Conservation (phyloP, 1,140 invertebrate genomes). For the Zaprionus africanus region DNA sequence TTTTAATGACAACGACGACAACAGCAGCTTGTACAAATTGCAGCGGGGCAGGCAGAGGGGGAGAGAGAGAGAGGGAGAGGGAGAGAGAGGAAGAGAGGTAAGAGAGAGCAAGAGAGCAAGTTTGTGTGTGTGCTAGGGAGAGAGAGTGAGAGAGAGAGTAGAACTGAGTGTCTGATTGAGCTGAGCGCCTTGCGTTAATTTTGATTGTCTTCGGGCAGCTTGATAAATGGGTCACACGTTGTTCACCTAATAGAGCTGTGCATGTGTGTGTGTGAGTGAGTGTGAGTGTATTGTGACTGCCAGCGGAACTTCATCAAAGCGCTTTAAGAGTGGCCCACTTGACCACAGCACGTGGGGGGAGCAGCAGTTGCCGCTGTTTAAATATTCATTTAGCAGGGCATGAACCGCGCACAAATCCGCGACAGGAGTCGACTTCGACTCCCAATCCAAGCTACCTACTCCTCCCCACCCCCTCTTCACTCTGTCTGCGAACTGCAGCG, state of each 20-base stretch:
- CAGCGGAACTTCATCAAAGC: slow-evolving; percentile 64
- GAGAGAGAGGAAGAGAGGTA: background rate
- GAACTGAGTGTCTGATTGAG: slow-evolving; percentile 61
- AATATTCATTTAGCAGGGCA: slow-evolving; percentile 71
- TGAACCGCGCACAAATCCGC: slow-evolving; percentile 29
- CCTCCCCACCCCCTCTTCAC: background rate
- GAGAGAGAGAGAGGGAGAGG: background rate
- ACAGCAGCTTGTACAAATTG: slow-evolving; percentile 82
- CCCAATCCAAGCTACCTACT: slow-evolving; percentile 6
- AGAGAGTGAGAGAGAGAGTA: background rate
- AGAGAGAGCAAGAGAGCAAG: background rate
- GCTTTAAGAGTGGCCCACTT: slow-evolving; percentile 49
- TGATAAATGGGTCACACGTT: slow-evolving; percentile 81
- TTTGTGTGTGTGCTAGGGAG: background rate
- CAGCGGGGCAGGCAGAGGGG: slow-evolving; percentile 24
- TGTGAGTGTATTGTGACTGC: slow-evolving; percentile 58
- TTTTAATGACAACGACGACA: slow-evolving; percentile 83
- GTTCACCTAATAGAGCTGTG: slow-evolving; percentile 35
- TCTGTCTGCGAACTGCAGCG: background rate
- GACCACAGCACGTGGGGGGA: slow-evolving; percentile 37
- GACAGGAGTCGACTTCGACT: slow-evolving; percentile 5
- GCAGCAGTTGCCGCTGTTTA: slow-evolving; percentile 54
- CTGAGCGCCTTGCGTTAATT: slow-evolving; percentile 62
- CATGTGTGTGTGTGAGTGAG: background rate
- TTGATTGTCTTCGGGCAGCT: slow-evolving; percentile 73